These are phyloP conservation scores for Myotis planiceps DNA, from an alignment of 2,797 vertebrate species.

Conservation along the genomic window DNA sequence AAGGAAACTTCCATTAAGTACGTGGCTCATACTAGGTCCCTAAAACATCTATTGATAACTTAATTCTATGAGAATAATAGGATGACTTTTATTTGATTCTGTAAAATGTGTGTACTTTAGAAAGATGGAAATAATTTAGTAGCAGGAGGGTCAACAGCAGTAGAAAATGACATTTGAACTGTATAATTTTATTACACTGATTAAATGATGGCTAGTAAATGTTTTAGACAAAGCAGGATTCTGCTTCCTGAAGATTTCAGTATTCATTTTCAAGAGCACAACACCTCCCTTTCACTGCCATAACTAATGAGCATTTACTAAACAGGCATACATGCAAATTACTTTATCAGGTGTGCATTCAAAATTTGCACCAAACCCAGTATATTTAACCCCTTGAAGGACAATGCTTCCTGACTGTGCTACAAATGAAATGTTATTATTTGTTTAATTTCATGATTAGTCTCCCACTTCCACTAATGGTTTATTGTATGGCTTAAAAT, in stretches of 20 bases:
- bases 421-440: neutral
- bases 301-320: neutral
- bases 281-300: neutral
- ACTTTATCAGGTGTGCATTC: neutral
- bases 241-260: neutral
- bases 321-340: neutral
- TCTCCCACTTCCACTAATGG: neutral
- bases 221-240: neutral
- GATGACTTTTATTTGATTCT: neutral
- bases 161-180: neutral
- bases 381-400: neutral
- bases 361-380: neutral
- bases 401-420: neutral
- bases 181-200: neutral
- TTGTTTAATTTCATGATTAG: neutral
- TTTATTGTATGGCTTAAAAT: neutral
- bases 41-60: neutral
- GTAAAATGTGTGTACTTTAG: neutral
- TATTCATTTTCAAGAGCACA: neutral
- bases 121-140: slow-evolving; percentile 26
- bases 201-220: neutral
- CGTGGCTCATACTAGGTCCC: neutral
- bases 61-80: neutral
- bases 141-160: neutral
- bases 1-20: neutral